Conservation (phyloP, 2,113 vertebrate genomes). For the Pteruthius melanotis region DNA sequence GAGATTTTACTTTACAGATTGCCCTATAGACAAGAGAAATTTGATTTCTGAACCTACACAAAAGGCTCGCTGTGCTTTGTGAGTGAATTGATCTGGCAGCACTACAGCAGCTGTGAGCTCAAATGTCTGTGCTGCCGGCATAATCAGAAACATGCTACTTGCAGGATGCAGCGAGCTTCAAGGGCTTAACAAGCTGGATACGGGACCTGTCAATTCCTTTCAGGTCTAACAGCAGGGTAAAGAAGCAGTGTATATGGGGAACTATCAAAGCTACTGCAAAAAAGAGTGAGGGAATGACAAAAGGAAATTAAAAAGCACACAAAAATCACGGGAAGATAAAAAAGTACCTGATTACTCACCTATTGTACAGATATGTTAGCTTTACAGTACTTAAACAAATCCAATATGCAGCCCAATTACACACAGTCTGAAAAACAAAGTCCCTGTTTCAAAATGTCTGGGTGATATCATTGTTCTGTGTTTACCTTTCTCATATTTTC, state of each 20-base stretch:
- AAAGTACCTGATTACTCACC: background rate
- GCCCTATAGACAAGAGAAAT: slow-evolving; percentile 14
- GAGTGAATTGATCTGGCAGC: slow-evolving; percentile 38
- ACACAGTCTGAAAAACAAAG: background rate
- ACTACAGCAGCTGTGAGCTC: slow-evolving; percentile 35
- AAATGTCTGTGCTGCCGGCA: background rate
- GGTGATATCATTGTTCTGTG: background rate
- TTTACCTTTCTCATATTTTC: slow-evolving; percentile 55
- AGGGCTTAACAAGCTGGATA: slow-evolving; percentile 27
- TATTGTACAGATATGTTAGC: background rate
- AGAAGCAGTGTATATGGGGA: background rate
- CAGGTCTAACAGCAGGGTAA: slow-evolving; percentile 15
- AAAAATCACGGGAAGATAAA: background rate
- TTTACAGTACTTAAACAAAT: background rate
- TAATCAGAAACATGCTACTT: slow-evolving; percentile 34
- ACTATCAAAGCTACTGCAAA: background rate
- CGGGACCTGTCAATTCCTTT: slow-evolving; percentile 30
- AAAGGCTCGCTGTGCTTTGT: background rate
- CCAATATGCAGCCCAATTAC: background rate
- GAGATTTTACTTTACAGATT: slow-evolving; percentile 12
- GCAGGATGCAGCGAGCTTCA: slow-evolving; percentile 34
- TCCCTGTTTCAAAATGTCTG: background rate
- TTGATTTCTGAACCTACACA: slow-evolving; percentile 32
- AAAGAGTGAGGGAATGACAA: background rate
- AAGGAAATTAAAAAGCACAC: background rate